Evolutionary conservation across 2,888 invertebrate genomes (phyloP).

Genomic region (Physocephala rufipes): DNA sequence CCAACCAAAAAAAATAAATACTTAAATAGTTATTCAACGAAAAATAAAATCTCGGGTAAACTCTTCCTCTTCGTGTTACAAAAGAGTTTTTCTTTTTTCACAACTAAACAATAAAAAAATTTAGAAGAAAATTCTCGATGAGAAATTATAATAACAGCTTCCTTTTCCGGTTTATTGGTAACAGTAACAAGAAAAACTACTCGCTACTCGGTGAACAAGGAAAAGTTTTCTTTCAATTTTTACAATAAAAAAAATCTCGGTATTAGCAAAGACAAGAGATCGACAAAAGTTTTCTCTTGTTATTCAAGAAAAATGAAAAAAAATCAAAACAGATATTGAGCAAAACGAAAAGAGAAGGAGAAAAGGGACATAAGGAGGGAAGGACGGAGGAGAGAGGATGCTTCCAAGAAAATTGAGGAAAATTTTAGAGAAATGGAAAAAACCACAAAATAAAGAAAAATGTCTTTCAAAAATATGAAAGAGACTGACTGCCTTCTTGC

Average conservation of each 20-base stretch:
- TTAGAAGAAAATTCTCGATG: neutral
- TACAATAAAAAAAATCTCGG: neutral
- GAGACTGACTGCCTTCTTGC: too few relatives aligned
- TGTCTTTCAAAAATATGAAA: too few relatives aligned
- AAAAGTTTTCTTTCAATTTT: conserved; percentile 9
- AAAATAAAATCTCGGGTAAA: neutral
- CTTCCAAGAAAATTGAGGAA: neutral
- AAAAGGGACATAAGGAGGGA: neutral
- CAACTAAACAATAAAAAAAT: neutral
- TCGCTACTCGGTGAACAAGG: conserved; percentile 39
- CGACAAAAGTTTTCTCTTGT: neutral
- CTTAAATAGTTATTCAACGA: too few relatives aligned
- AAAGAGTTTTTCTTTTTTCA: neutral
- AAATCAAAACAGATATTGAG: neutral
- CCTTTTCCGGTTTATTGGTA: neutral
- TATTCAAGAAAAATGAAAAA: neutral
- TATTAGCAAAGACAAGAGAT: too few relatives aligned
- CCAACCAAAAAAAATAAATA: too few relatives aligned
- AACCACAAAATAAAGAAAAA: too few relatives aligned
- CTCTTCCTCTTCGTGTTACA: neutral
- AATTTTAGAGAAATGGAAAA: neutral
- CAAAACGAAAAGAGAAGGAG: neutral
- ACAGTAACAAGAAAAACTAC: conserved; percentile 7
- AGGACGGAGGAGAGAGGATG: neutral
- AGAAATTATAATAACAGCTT: conserved; percentile 14